These are phyloP conservation scores for Coleophora flavipennella DNA, from an alignment of 2,888 invertebrate genomes.

Conservation along the genomic window DNA sequence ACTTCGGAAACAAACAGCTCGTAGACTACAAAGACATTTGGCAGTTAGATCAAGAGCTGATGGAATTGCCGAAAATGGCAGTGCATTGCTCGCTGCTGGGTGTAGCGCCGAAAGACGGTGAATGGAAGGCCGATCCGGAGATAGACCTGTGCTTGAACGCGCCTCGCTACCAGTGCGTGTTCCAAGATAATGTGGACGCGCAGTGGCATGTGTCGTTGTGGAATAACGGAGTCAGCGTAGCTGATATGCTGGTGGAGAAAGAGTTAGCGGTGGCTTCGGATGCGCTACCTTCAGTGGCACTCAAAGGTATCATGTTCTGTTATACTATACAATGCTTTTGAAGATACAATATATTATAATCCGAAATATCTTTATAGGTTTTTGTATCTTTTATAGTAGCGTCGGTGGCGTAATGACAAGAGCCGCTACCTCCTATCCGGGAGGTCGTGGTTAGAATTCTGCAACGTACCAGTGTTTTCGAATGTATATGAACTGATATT, in stretches of 20 bases:
- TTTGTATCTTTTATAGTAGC: too few species aligned
- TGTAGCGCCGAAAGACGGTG: constrained; percentile 70
- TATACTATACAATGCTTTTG: too few species aligned
- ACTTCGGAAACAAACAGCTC: constrained; percentile 81
- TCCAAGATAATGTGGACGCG: constrained; percentile 61
- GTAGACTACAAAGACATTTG: constrained; percentile 78
- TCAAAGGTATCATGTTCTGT: too few species aligned
- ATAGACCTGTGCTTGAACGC: constrained; percentile 76
- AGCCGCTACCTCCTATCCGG: too few species aligned
- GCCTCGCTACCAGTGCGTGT: constrained; percentile 72
- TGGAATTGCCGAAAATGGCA: constrained; percentile 79
- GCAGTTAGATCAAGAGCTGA: constrained; percentile 77
- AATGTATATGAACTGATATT: too few species aligned
- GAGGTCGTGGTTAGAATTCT: too few species aligned
- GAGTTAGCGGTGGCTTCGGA: constrained; percentile 54
- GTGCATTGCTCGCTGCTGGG: constrained; percentile 77
- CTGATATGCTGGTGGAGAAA: constrained; percentile 59
- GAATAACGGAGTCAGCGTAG: constrained; percentile 59
- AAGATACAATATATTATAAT: too few species aligned
- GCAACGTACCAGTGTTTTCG: too few species aligned
- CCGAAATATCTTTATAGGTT: too few species aligned
- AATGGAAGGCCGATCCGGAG: constrained; percentile 70
- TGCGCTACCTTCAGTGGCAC: constrained; percentile 46
- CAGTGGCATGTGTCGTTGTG: constrained; percentile 62
- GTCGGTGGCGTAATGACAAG: too few species aligned